Evolutionary conservation across 2,797 vertebrate genomes (phyloP).

Genomic region (Hoplostethus atlanticus): DNA sequence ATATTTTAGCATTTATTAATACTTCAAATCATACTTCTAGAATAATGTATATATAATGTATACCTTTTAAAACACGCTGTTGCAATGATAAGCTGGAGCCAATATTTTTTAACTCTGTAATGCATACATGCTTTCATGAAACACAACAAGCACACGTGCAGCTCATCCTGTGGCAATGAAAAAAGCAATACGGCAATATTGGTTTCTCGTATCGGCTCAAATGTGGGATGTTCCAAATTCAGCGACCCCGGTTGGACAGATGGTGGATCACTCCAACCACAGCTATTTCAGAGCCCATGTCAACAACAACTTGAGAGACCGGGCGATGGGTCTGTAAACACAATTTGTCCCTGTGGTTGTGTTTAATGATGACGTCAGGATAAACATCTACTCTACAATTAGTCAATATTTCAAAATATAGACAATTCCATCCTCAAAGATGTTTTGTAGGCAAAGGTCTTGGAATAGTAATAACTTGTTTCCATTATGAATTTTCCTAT

Average conservation of each 20-base stretch:
- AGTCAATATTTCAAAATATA: neutral
- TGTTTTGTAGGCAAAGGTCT: neutral
- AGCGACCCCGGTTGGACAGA: conserved; percentile 66
- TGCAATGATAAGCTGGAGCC: conserved; percentile 4
- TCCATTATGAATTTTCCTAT: no score
- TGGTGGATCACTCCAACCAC: conserved; percentile 67
- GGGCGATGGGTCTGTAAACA: conserved; percentile 64
- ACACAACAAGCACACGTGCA: conserved; percentile 32
- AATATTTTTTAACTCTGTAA: conserved; percentile 5
- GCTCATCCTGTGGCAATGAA: conserved; percentile 18
- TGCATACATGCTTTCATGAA: neutral
- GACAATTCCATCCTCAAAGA: neutral
- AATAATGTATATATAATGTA: no score
- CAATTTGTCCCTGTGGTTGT: conserved; percentile 44
- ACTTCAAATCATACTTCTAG: no score
- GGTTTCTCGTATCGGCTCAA: conserved; percentile 31
- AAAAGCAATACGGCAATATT: conserved; percentile 20
- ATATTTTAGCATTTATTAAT: no score
- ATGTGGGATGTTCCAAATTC: conserved; percentile 67
- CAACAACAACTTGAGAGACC: conserved; percentile 67
- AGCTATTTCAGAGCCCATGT: conserved; percentile 79
- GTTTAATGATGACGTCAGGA: neutral
- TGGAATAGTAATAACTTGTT: neutral
- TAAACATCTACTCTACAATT: neutral
- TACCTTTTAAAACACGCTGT: no score